These are phyloP conservation scores for Pectinophora gossypiella DNA, from an alignment of 1,140 invertebrate species.

Conservation along the genomic window DNA sequence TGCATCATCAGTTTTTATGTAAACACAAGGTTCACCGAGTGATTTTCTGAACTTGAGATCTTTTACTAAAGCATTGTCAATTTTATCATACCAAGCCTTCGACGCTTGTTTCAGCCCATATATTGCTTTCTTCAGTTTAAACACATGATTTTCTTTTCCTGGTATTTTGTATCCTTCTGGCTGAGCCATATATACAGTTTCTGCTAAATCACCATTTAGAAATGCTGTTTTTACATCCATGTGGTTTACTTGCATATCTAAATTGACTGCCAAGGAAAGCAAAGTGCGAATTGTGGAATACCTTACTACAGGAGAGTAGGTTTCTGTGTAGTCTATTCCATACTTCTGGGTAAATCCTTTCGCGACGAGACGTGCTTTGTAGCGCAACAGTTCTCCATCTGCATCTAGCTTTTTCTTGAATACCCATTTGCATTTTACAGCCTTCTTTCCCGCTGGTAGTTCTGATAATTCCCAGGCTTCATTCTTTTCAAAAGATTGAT, in stretches of 20 bases:
- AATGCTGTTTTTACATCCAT: conserved; percentile 63
- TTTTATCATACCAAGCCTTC: conserved; percentile 6
- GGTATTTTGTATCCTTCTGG: conserved; percentile 3
- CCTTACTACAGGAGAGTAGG: conserved; percentile 44
- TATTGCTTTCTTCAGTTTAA: conserved; percentile 6
- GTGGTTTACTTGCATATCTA: conserved; percentile 32
- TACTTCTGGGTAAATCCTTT: conserved; percentile 38
- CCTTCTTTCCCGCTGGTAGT: conserved; percentile 23
- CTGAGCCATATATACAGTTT: conserved; percentile 11
- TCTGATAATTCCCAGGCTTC: conserved; percentile 32
- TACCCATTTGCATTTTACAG: conserved; percentile 38
- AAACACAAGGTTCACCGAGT: conserved; percentile 8
- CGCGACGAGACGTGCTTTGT: conserved; percentile 59
- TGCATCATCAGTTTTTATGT: conserved; percentile 7
- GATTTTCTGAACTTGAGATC: conserved; percentile 5
- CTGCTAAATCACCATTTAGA: conserved; percentile 29
- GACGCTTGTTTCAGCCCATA: conserved; percentile 11
- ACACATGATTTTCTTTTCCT: conserved; percentile 15
- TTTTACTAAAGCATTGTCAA: conserved; percentile 2
- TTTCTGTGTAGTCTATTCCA: conserved; percentile 54
- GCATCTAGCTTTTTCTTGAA: conserved; percentile 32
- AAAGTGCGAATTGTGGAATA: conserved; percentile 22
- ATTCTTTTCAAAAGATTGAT: conserved; percentile 35
- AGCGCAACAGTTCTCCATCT: conserved; percentile 24
- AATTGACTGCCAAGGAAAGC: conserved; percentile 36